Evolutionary conservation across 2,797 vertebrate genomes (phyloP).

Genomic region (Thamnophis elegans): DNA sequence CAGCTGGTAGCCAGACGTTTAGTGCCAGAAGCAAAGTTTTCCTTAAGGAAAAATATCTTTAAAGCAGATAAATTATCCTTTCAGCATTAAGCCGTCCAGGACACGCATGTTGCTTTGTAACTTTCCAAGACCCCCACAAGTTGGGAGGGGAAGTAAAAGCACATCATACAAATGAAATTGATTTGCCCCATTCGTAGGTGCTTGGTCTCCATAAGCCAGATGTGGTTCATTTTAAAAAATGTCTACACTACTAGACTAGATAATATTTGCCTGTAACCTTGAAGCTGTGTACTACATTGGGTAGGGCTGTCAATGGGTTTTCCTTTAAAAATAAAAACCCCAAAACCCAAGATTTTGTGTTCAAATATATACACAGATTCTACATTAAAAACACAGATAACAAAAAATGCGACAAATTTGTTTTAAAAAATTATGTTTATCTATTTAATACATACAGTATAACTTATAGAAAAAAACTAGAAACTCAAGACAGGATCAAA

Average conservation of each 20-base stretch:
- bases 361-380: too few species aligned
- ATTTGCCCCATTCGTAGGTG: too few species aligned
- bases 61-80: neutral
- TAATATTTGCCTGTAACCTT: too few species aligned
- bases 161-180: neutral
- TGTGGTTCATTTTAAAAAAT: neutral
- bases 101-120: neutral
- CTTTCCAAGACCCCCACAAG: neutral
- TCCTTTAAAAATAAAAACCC: too few species aligned
- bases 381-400: neutral
- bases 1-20: neutral
- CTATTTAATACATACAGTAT: neutral
- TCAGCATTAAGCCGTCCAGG: neutral
- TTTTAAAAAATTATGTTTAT: neutral
- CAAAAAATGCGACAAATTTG: neutral
- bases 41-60: neutral
- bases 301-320: too few species aligned
- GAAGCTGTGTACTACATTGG: neutral
- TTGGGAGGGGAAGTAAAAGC: neutral
- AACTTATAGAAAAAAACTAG: neutral
- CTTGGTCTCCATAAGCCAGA: neutral
- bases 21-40: neutral
- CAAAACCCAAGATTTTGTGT: too few species aligned
- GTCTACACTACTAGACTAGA: neutral
- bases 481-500: neutral